These are phyloP conservation scores for Zaprionus kolodkinae DNA, from an alignment of 1,140 invertebrate genomes.

Conservation along the genomic window DNA sequence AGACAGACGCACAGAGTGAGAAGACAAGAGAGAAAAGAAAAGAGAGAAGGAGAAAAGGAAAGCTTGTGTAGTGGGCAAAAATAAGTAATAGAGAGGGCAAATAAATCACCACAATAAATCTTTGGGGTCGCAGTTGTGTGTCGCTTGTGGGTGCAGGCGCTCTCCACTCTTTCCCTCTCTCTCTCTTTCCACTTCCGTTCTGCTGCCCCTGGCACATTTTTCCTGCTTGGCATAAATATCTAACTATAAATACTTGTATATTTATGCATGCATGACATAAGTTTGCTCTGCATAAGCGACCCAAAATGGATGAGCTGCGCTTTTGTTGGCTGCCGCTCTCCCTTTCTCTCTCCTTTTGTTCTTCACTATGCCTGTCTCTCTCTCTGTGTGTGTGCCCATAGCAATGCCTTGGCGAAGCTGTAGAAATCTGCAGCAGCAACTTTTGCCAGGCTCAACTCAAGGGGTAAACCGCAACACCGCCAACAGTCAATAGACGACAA, in stretches of 20 bases:
- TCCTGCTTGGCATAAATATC: slow-evolving; percentile 63
- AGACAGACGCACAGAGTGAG: slow-evolving; percentile 1
- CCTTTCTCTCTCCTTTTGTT: not conserved
- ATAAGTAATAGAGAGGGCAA: slow-evolving; percentile 37
- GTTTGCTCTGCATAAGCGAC: slow-evolving; percentile 68
- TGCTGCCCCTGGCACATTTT: slow-evolving; percentile 43
- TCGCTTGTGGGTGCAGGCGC: slow-evolving; percentile 28
- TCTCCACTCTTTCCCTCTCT: not conserved
- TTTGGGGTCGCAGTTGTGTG: slow-evolving; percentile 74
- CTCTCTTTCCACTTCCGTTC: slow-evolving; percentile 1
- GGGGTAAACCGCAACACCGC: slow-evolving; percentile 54
- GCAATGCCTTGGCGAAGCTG: slow-evolving; percentile 38
- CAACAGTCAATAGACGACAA: slow-evolving; percentile 45
- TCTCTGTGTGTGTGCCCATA: slow-evolving; percentile 27
- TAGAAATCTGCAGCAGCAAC: slow-evolving; percentile 53
- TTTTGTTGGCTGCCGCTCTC: slow-evolving; percentile 18
- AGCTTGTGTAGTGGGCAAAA: not conserved
- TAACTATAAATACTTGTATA: slow-evolving; percentile 75
- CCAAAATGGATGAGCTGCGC: slow-evolving; percentile 58
- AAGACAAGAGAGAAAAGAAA: no score
- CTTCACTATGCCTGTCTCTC: no score
- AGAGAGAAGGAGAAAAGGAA: slow-evolving; percentile 3
- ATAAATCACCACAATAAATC: slow-evolving; percentile 83
- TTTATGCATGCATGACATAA: slow-evolving; percentile 82
- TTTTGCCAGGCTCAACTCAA: slow-evolving; percentile 59